Evolutionary conservation across 2,113 vertebrate genomes (phyloP), one percentile per base, ranked within the genome.

Genomic region (Cathartes aura): DNA sequence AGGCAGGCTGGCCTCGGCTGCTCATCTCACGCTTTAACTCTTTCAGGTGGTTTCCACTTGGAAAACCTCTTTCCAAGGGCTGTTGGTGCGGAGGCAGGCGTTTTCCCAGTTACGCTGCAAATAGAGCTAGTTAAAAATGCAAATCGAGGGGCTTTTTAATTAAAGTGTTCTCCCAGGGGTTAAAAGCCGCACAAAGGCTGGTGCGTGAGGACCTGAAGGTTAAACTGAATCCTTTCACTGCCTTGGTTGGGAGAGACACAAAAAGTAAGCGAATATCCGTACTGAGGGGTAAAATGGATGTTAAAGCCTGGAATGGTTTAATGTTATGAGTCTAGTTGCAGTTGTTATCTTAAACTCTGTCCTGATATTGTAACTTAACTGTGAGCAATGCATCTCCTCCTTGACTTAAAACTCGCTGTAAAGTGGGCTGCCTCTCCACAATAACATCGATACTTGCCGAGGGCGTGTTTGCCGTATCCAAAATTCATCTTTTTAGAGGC

Each of bases 271-370:
- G 3, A 7, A 38, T 53, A 12, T 5, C 21, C 7, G 0, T 0
- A 19, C 32, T 1, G 40, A 29, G 32, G 67, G 34, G 42, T 3
- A 21, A 36, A 18, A 40, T 7, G 19, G 40, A 4, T 3, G 40
- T 1, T 21, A 5, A 38, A 42, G 12, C 15, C 50, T 7, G 12
- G 9, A 1, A 0, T 0, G 62, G 4, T 16, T 29, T 7, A 2
- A 1, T 1, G 17, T 1, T 2, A 2, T 32, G 3, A 1, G 11
- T 7, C 55, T 21, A 1, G 4, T 1, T 3, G 36, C 32, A 1
- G 24, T 5, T 17, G 5, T 40, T 52, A 19, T 18, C 36, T 29
- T 23, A 2, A 26, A 3, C 12, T n/a, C 45, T 2, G 5, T 1
- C 3, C 48, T 9, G 6, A 2, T 21, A 1, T 3, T 0, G 2